Evolutionary conservation across 2,888 invertebrate species (phyloP), one percentile per base, ranked within the genome.

Genomic region (Lysandra bellargus): DNA sequence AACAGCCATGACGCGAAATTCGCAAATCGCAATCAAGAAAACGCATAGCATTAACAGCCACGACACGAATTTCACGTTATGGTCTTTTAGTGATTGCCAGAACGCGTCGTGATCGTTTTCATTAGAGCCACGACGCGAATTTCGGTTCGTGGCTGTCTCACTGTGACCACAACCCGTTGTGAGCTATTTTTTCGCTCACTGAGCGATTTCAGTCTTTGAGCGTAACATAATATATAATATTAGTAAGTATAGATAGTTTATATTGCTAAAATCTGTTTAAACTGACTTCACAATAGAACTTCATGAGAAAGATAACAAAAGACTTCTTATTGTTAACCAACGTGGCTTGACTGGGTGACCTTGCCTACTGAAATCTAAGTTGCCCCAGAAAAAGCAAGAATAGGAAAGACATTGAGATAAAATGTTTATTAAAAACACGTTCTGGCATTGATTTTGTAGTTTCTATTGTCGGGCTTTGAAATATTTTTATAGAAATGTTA

Each of bases 291-390:
- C 33, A 33, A 64, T 23, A 78, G 69, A 72, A 49, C 33, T 61
- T 78, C 49, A 49, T 37, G 44, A 49, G 40, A 72, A n/a, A 30
- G 33, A 64, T 72, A 78, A 78, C 78, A 78, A 78, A 78, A 78
- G 78, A 53, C 53, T 49, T 78, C 23, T 33, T 61, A 78, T 78
- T 75, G 49, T 80, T 49, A 74, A 61, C 49, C 74, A 78, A 49
- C 69, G 75, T 40, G 64, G 33, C 74, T 75, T 78, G 75, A 78
- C 78, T 23, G 75, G 40, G 7, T 23, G 78, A 64, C 80, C 80
- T 75, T 78, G 80, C 75, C 61, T 44, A 72, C 72, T 30, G 33
- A 72, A 72, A 73, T 40, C 73, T 73, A 9, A 44, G 73, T 40
- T 40, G 73, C 40, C n/a, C 73, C 73, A 73, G 73, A 73, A 73